A percentile compares a stretch with the other conserved stretches of the same genome.
These are phyloP conservation scores for Polydesmus complanatus DNA, from an alignment of 2,888 invertebrate genomes.

Conservation along the genomic window DNA sequence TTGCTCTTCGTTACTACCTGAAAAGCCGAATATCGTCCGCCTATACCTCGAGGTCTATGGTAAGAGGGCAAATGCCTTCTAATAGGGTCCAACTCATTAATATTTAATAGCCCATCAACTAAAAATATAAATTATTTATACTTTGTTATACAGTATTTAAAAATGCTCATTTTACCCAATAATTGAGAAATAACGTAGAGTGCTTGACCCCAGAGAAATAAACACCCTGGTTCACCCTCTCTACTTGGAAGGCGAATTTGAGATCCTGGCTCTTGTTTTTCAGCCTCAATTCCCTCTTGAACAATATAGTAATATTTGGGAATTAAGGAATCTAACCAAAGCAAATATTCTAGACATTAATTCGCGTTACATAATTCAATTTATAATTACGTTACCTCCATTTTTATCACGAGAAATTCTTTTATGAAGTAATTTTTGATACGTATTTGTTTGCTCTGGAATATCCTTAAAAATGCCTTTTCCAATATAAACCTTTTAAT, in stretches of 20 bases:
- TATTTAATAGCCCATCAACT: slow-evolving; percentile 74
- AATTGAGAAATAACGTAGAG: slow-evolving; percentile 87
- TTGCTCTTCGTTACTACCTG: slow-evolving; percentile 48
- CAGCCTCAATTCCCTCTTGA: slow-evolving; percentile 53
- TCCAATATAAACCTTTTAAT: slow-evolving; percentile 12
- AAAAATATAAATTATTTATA: slow-evolving; percentile 13
- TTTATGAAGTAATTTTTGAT: slow-evolving; percentile 66
- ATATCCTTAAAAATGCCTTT: slow-evolving; percentile 40
- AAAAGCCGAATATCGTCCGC: slow-evolving; percentile 87
- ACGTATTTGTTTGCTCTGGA: slow-evolving; percentile 82
- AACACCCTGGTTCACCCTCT: slow-evolving; percentile 38
- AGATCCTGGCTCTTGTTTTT: slow-evolving; percentile 54
- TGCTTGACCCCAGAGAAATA: slow-evolving; percentile 92
- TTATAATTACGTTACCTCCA: slow-evolving; percentile 46
- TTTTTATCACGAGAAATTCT: slow-evolving; percentile 64
- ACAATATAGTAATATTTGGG: slow-evolving; percentile 88
- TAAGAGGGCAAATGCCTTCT: slow-evolving; percentile 89
- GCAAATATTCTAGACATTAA: slow-evolving; percentile 47
- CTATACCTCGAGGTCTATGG: slow-evolving; percentile 73
- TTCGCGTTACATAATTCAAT: background rate
- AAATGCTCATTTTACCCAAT: slow-evolving; percentile 35
- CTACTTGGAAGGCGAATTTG: slow-evolving; percentile 48
- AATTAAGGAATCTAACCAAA: too few relatives aligned
- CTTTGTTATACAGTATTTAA: background rate
- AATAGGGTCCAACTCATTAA: slow-evolving; percentile 91